phyloP scores from a whole-genome alignment of 1,140 invertebrate genomes.

The Hylaeus volcanicus region DNA sequence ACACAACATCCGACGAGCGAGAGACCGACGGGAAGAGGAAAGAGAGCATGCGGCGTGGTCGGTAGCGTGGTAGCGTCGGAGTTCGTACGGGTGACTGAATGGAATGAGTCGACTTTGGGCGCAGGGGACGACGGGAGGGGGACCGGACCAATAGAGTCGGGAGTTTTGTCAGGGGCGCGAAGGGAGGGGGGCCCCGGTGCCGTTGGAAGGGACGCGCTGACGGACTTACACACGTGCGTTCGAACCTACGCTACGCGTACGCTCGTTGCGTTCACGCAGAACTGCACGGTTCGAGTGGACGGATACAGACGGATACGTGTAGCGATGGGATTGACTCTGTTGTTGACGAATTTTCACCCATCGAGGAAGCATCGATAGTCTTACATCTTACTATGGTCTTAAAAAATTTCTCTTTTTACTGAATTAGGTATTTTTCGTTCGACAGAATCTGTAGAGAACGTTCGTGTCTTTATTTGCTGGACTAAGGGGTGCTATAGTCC shows the following conservation, averaged over 20 bases:
- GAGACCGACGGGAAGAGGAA: conserved; percentile 18
- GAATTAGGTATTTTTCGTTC: too few species aligned
- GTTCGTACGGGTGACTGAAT: conserved; percentile 64
- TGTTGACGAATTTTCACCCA: not conserved
- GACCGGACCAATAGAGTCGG: conserved; percentile 46
- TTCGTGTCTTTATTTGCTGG: too few species aligned
- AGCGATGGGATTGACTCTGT: not conserved
- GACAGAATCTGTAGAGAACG: too few species aligned
- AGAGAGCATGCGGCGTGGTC: conserved; percentile 30
- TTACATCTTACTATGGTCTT: too few species aligned
- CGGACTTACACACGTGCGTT: conserved; percentile 67
- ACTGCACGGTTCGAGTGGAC: not conserved
- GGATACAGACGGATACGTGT: not conserved
- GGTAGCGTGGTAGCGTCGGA: conserved; percentile 53
- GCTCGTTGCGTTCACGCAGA: conserved; percentile 57
- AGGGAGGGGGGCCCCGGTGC: conserved; percentile 9
- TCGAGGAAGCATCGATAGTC: too few species aligned
- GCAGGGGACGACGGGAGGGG: conserved; percentile 16
- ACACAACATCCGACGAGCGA: conserved; percentile 20
- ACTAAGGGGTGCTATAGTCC: too few species aligned
- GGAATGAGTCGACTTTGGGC: conserved; percentile 55
- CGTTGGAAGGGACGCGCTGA: conserved; percentile 14
- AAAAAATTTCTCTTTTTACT: too few species aligned
- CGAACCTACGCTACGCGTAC: conserved; percentile 70
- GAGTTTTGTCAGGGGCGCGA: conserved; percentile 37